These are phyloP conservation scores for Papilio elwesi DNA, from an alignment of 2,888 invertebrate genomes.

Conservation along the genomic window DNA sequence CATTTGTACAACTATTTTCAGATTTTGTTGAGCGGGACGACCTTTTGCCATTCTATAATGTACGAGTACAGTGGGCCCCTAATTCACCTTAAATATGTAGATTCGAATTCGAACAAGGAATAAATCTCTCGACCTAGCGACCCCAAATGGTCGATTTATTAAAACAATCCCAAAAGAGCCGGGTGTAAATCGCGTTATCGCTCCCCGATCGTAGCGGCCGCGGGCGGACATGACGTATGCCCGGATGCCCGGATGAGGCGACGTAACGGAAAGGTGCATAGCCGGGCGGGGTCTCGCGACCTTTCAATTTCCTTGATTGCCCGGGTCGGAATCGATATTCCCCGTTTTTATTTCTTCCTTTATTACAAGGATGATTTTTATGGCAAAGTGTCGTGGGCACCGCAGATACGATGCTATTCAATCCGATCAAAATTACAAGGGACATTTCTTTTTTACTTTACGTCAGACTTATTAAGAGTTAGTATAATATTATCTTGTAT, in stretches of 20 bases:
- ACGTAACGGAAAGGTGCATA: constrained; percentile 59
- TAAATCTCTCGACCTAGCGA: constrained; percentile 32
- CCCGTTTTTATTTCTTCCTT: constrained; percentile 34
- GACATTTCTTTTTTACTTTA: constrained; percentile 4
- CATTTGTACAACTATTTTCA: not conserved
- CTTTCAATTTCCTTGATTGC: constrained; percentile 80
- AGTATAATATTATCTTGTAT: not conserved
- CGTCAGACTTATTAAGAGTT: not conserved
- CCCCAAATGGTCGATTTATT: constrained; percentile 54
- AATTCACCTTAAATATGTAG: constrained; percentile 33
- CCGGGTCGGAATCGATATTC: constrained; percentile 49
- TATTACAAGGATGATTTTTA: constrained; percentile 39
- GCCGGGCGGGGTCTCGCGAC: constrained; percentile 60
- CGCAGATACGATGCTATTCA: constrained; percentile 22
- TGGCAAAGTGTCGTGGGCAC: constrained; percentile 19
- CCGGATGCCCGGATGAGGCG: constrained; percentile 58
- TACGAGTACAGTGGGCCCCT: not conserved
- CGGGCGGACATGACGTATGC: constrained; percentile 67
- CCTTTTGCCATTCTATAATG: constrained; percentile 19
- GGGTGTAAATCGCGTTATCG: constrained; percentile 52
- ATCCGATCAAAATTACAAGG: constrained; percentile 17
- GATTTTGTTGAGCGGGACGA: not conserved
- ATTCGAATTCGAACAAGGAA: constrained; percentile 32
- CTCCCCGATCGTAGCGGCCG: constrained; percentile 52
- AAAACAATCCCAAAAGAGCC: constrained; percentile 60